Conservation (phyloP, 1,140 invertebrate species). For the Trinorchestia longiramus region DNA sequence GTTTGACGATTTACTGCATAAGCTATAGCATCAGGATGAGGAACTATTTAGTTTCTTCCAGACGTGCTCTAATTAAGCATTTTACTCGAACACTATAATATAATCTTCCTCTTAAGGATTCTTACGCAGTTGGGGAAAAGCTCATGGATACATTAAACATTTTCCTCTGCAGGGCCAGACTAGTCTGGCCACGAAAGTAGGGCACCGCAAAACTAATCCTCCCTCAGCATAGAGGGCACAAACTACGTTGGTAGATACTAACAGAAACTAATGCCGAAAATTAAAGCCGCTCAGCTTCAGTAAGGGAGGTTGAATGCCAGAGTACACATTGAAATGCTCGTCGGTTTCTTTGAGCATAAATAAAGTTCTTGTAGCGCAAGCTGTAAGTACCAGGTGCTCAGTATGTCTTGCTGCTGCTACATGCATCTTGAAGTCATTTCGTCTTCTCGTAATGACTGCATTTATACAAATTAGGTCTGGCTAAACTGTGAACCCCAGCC, state of each 20-base stretch:
- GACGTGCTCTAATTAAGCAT: neutral
- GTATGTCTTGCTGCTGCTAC: neutral
- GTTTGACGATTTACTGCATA: neutral
- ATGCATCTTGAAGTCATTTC: conserved; percentile 19
- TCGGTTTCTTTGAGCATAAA: conserved; percentile 15
- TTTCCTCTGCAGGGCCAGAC: neutral
- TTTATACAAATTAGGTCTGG: conserved; percentile 36
- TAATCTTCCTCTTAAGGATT: neutral
- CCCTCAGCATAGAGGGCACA: neutral
- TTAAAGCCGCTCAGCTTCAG: neutral
- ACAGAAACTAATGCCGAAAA: neutral
- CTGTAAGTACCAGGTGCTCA: conserved; percentile 4
- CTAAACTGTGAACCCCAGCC: conserved; percentile 22
- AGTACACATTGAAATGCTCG: neutral
- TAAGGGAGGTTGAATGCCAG: neutral
- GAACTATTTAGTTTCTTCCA: neutral
- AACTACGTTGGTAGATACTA: too few relatives aligned
- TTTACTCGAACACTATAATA: neutral
- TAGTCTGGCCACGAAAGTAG: neutral
- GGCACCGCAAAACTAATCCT: neutral
- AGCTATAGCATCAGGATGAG: neutral
- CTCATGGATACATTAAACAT: neutral
- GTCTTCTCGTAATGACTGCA: conserved; percentile 49
- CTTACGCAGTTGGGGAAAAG: neutral
- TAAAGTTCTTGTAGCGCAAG: neutral